Evolutionary conservation across 2,113 vertebrate species (phyloP), one percentile per base, ranked within the genome.

Genomic region (Brachyistius frenatus): DNA sequence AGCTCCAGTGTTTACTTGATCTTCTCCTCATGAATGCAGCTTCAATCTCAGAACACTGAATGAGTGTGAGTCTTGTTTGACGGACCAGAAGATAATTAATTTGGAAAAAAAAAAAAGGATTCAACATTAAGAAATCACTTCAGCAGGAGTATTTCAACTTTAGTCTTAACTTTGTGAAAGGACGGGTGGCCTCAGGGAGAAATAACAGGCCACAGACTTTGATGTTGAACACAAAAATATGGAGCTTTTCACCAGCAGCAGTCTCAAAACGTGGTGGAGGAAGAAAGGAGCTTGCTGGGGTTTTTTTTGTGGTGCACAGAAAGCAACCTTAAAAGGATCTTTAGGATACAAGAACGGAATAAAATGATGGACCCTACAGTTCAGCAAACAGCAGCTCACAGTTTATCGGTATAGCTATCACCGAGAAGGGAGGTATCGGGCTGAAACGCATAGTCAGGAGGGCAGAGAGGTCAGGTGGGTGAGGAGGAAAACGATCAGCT

Each of bases 141-240:
- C 65, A 41, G 16, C n/a, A 57, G 47, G 33, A 41, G 44, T 14
- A 52, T 49, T 69, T 63, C 46, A 54, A 31, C 33, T 47, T 49
- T 0, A 49, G n/a, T 52, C 14, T 71, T 46, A 60, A 72, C 16
- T 76, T 66, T 39, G 30, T 47, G 54, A 73, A 47, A 79, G n/a
- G 60, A 68, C 8, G 58, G 30, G 39, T 9, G 46, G 76, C 87
- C 78, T 73, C 44, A 0, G 70, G 86, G 66, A 62, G 57, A 70
- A 87, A 35, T n/a, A 73, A 73, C 46, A 76, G 13, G 55, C 69
- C 53, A 72, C 30, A 78, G 52, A 71, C 81, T 78, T 86, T 81
- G 68, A 89, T 80, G 64, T 83, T 63, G 49, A 81, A 83, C 66
- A 68, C 65, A 60, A 80, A 80, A 76, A 77, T 77, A 46, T 68